Conservation (phyloP, 2,113 vertebrate species). For the Oostethus manadensis region DNA sequence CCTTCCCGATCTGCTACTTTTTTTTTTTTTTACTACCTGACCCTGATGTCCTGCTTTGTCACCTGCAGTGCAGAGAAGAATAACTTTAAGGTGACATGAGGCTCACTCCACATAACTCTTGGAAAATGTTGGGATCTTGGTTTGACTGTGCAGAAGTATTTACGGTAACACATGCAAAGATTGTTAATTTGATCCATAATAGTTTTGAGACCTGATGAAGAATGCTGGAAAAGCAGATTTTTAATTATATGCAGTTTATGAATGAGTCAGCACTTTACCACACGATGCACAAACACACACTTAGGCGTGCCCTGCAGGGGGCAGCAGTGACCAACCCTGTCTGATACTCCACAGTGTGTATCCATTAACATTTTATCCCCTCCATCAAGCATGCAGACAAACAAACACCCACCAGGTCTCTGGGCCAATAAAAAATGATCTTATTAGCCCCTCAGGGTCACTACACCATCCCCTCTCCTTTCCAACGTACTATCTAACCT, state of each 20-base stretch:
- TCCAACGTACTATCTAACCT: slow-evolving; percentile 50
- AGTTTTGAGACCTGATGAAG: neutral
- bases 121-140: slow-evolving; percentile 20
- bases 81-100: slow-evolving; percentile 44
- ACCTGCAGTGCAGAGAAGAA: slow-evolving; percentile 31
- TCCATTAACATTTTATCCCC: slow-evolving; percentile 59
- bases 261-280: slow-evolving; percentile 8
- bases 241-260: slow-evolving; percentile 6
- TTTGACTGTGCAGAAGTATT: slow-evolving; percentile 25
- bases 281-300: slow-evolving; percentile 5
- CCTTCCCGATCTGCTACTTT: slow-evolving; percentile 17
- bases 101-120: slow-evolving; percentile 17
- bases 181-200: neutral
- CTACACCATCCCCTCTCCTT: slow-evolving; percentile 36
- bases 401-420: slow-evolving; percentile 66
- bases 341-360: slow-evolving; percentile 26
- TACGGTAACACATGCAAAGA: slow-evolving; percentile 3
- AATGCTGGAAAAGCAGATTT: slow-evolving; percentile 4
- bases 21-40: slow-evolving; percentile 28
- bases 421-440: slow-evolving; percentile 65
- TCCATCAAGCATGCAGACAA: slow-evolving; percentile 67
- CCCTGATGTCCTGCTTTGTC: slow-evolving; percentile 38
- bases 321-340: slow-evolving; percentile 67
- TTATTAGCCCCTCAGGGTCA: slow-evolving; percentile 59
- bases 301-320: slow-evolving; percentile 61